These are phyloP conservation scores for Malurus alboscapulatus DNA, from an alignment of 2,113 vertebrate genomes.

Conservation along the genomic window DNA sequence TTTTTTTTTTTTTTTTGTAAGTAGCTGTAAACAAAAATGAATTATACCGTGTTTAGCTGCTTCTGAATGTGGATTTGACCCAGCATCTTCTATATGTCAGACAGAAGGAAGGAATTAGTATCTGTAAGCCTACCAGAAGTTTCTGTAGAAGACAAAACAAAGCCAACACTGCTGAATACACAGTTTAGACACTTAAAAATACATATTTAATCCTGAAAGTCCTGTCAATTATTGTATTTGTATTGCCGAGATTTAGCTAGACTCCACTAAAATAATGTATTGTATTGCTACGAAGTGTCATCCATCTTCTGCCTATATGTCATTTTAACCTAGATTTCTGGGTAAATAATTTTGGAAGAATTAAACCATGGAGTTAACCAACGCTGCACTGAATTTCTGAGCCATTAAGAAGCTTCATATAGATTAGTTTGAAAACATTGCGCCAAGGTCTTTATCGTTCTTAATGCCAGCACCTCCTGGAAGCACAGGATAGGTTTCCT, in stretches of 20 bases:
- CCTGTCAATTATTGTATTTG: slow-evolving; percentile 49
- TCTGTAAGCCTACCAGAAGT: slow-evolving; percentile 61
- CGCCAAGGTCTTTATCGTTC: neutral
- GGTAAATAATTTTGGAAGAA: slow-evolving; percentile 31
- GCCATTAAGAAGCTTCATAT: neutral
- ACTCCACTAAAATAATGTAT: neutral
- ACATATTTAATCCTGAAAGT: slow-evolving; percentile 29
- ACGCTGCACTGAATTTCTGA: neutral
- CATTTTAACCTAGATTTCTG: slow-evolving; percentile 37
- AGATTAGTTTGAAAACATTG: neutral
- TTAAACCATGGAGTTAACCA: slow-evolving; percentile 5
- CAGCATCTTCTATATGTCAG: slow-evolving; percentile 65
- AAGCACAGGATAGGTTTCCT: neutral
- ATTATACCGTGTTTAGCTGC: slow-evolving; percentile 48
- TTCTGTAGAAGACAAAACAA: slow-evolving; percentile 45
- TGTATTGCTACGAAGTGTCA: slow-evolving; percentile 18
- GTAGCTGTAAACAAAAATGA: slow-evolving; percentile 48
- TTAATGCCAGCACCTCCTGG: neutral
- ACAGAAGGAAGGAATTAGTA: slow-evolving; percentile 66
- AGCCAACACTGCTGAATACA: slow-evolving; percentile 43
- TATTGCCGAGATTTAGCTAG: slow-evolving; percentile 24
- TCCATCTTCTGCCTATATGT: neutral
- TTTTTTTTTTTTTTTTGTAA: neutral
- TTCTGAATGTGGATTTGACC: slow-evolving; percentile 62
- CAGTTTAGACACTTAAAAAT: slow-evolving; percentile 35